A percentile compares a stretch with the other conserved stretches of the same genome.
Conservation (phyloP, 2,113 vertebrate species). For the Podocnemis expansa region DNA sequence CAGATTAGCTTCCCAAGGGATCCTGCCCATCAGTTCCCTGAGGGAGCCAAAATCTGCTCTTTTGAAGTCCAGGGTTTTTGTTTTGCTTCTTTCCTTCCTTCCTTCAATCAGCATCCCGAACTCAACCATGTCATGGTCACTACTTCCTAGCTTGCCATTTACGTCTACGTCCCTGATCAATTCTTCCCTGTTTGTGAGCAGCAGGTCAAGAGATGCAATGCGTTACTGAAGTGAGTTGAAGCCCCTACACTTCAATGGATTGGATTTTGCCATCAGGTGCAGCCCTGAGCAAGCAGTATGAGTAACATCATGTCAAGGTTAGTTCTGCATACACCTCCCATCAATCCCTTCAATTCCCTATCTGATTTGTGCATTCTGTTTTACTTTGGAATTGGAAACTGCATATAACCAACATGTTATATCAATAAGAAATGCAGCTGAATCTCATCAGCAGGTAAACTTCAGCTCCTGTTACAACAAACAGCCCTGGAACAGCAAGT, state of each 20-base stretch:
- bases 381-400: not conserved
- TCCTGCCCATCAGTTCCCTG: no score
- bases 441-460: not conserved
- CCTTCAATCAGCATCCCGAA: no score
- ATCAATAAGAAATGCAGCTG: not conserved
- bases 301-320: not conserved
- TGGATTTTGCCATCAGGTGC: not conserved
- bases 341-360: not conserved
- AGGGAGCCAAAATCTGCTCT: no score
- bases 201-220: no score
- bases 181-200: no score
- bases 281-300: not conserved
- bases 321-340: not conserved
- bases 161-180: no score
- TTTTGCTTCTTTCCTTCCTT: no score
- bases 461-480: not conserved
- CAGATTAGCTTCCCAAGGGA: no score
- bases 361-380: not conserved
- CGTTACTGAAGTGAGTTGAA: not conserved
- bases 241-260: not conserved
- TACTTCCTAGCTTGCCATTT: no score
- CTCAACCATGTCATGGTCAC: no score
- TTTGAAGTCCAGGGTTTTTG: no score
- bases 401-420: not conserved
- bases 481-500: not conserved